phyloP scores from a whole-genome alignment of 2,888 invertebrate genomes.

The Amorpha juglandis region DNA sequence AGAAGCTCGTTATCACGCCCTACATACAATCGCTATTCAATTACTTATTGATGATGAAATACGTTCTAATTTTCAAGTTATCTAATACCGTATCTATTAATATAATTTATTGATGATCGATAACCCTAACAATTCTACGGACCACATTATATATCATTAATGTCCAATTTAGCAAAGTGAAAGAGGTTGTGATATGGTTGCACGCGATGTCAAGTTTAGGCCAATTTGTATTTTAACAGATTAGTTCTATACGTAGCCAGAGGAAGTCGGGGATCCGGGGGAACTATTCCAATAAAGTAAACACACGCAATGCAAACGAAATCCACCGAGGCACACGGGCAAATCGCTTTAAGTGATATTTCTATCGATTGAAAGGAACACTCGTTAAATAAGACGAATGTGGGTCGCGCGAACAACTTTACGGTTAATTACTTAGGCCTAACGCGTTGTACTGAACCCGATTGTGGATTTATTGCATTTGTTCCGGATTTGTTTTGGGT shows the following conservation, averaged over 20 bases:
- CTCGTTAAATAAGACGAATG: slow-evolving; percentile 60
- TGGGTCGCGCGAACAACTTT: slow-evolving; percentile 50
- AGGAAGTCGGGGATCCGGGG: slow-evolving; percentile 31
- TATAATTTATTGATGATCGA: slow-evolving; percentile 40
- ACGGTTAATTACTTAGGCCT: slow-evolving; percentile 50
- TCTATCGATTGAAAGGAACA: slow-evolving; percentile 59
- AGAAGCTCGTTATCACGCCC: not conserved
- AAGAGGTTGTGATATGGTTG: slow-evolving; percentile 35
- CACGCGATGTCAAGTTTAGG: slow-evolving; percentile 44
- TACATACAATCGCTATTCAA: not conserved
- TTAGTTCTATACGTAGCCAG: slow-evolving; percentile 43
- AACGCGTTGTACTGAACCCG: slow-evolving; percentile 42
- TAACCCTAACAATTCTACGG: slow-evolving; percentile 38
- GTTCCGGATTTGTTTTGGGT: slow-evolving; percentile 11
- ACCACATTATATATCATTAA: slow-evolving; percentile 41
- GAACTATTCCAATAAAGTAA: slow-evolving; percentile 53
- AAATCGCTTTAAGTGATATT: slow-evolving; percentile 59
- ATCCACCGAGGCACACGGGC: slow-evolving; percentile 33
- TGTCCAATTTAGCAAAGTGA: slow-evolving; percentile 43
- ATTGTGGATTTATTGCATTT: slow-evolving; percentile 37
- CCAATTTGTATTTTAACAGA: slow-evolving; percentile 50
- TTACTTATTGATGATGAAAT: not conserved
- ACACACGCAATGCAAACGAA: slow-evolving; percentile 46
- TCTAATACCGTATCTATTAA: slow-evolving; percentile 19
- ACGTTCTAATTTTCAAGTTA: slow-evolving; percentile 1